Conservation (phyloP, 2,113 vertebrate genomes). For the Acrocephalus arundinaceus region DNA sequence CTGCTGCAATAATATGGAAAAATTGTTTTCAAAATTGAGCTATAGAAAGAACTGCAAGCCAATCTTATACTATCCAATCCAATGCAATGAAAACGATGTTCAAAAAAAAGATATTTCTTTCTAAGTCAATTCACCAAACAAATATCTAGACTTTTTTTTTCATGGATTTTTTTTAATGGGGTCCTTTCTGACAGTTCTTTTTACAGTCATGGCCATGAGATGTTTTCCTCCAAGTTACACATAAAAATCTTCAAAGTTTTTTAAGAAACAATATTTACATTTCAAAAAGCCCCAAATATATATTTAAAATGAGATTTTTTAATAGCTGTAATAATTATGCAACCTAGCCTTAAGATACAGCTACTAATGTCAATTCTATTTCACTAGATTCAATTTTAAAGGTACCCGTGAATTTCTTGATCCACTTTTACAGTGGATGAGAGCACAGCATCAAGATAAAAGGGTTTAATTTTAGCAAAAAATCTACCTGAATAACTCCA, state of each 20-base stretch:
- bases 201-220: not conserved
- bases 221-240: not conserved
- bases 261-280: not conserved
- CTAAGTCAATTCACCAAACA: not conserved
- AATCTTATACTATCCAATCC: not conserved
- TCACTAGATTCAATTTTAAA: not conserved
- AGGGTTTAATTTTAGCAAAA: not conserved
- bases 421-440: not conserved
- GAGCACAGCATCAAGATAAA: not conserved
- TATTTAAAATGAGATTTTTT: not conserved
- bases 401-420: not conserved
- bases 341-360: not conserved
- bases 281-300: not conserved
- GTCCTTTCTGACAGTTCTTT: not conserved
- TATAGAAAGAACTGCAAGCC: not conserved
- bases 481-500: not conserved
- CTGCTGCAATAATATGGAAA: not conserved
- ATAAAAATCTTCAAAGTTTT: not conserved
- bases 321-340: not conserved
- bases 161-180: rapidly evolving
- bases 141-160: not conserved
- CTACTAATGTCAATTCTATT: not conserved
- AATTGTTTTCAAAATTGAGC: not conserved
- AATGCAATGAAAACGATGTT: not conserved
- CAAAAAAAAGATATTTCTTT: not conserved